phyloP scores from a whole-genome alignment of 1,140 invertebrate genomes.

The Branchinecta lindahli region DNA sequence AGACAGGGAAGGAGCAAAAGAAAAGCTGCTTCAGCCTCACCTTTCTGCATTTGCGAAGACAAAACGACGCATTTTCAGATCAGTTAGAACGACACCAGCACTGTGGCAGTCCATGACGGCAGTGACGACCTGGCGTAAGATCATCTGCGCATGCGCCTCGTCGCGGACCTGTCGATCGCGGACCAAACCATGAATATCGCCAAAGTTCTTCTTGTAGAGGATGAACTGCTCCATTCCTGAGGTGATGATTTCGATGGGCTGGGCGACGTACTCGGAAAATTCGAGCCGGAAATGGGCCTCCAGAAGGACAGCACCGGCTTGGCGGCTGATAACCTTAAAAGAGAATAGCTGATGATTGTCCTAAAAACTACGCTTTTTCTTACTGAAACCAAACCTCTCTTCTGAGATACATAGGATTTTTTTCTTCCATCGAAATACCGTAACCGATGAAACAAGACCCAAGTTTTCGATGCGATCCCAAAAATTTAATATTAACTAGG shows the following conservation, averaged over 20 bases:
- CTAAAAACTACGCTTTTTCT: no score
- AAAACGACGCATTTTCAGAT: conserved; percentile 91
- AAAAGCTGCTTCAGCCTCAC: conserved; percentile 42
- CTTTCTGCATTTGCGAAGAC: conserved; percentile 83
- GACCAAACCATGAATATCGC: conserved; percentile 77
- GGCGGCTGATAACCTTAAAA: background rate
- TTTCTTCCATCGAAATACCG: no score
- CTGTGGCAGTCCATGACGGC: conserved; percentile 80
- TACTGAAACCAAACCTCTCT: no score
- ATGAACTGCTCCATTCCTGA: conserved; percentile 13
- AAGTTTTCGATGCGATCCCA: no score
- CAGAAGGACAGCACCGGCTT: background rate
- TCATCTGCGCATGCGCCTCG: conserved; percentile 62
- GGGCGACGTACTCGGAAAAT: background rate
- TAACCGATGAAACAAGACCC: no score
- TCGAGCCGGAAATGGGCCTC: background rate
- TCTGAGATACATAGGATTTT: no score
- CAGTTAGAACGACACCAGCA: conserved; percentile 79
- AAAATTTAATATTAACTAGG: no score
- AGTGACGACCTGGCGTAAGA: conserved; percentile 78
- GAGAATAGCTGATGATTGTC: no score
- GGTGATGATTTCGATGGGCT: background rate
- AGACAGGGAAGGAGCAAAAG: no score
- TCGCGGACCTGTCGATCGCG: conserved; percentile 59
- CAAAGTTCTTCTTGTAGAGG: conserved; percentile 23